phyloP scores from a whole-genome alignment of 2,113 vertebrate genomes.

The Neolamprologus longior region DNA sequence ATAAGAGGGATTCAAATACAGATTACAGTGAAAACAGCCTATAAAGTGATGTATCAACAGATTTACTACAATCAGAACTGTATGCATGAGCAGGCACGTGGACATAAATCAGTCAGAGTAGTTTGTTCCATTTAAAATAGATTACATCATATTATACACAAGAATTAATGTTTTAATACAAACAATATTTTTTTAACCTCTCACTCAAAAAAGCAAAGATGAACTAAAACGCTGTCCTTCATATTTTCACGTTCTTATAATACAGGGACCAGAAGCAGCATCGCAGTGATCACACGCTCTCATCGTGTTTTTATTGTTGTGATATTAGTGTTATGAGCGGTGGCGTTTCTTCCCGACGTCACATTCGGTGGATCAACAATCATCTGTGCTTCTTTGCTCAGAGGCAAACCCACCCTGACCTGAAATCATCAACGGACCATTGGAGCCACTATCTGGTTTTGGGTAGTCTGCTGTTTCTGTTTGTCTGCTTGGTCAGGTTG shows the following conservation, averaged over 20 bases:
- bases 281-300: not conserved
- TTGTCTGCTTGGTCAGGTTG: slow-evolving; percentile 68
- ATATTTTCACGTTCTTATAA: not conserved
- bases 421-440: slow-evolving; percentile 38
- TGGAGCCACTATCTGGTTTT: slow-evolving; percentile 66
- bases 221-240: not conserved
- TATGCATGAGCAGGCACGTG: not conserved
- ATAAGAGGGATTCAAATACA: not conserved
- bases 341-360: not conserved
- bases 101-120: not conserved
- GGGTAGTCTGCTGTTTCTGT: slow-evolving; percentile 55
- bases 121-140: not conserved
- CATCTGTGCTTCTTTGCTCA: not conserved
- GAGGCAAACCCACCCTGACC: not conserved
- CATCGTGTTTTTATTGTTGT: fast-evolving
- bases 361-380: not conserved
- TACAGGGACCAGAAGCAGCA: not conserved
- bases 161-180: not conserved
- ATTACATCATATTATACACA: not conserved
- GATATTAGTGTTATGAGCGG: not conserved
- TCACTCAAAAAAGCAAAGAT: not conserved
- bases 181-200: not conserved
- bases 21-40: not conserved
- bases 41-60: slow-evolving; percentile 1
- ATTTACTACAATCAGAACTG: not conserved